These are phyloP conservation scores for Cantharis rustica DNA, from an alignment of 2,888 invertebrate species.

Conservation along the genomic window DNA sequence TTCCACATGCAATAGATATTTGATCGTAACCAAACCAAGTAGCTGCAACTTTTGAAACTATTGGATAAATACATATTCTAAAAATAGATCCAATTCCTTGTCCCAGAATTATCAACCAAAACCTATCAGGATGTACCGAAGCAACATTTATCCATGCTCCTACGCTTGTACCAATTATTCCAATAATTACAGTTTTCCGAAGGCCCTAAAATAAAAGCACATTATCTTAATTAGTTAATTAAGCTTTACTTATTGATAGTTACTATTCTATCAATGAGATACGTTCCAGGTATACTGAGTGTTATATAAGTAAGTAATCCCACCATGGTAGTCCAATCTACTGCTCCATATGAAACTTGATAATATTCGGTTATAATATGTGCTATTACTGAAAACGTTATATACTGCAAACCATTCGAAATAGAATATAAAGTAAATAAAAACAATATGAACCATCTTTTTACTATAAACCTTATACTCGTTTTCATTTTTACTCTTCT, in stretches of 20 bases:
- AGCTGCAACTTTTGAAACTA: background rate
- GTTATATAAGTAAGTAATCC: conserved; percentile 96
- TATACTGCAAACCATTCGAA: conserved; percentile 93
- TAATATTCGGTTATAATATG: conserved; percentile 80
- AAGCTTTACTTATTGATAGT: conserved; percentile 51
- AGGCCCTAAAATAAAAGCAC: background rate
- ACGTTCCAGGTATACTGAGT: conserved; percentile 93
- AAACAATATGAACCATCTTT: conserved; percentile 81
- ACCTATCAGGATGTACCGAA: background rate
- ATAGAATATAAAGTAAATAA: conserved; percentile 90
- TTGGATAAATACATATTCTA: background rate
- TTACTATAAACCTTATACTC: conserved; percentile 54
- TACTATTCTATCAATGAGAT: conserved; percentile 89
- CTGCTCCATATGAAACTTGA: conserved; percentile 68
- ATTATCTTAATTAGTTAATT: background rate
- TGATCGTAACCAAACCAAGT: background rate
- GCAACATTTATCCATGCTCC: background rate
- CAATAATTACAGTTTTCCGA: background rate
- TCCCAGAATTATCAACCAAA: background rate
- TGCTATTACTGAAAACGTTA: conserved; percentile 90
- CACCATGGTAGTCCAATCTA: conserved; percentile 96
- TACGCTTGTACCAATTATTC: background rate
- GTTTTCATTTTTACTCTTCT: background rate
- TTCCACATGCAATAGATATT: conserved; percentile 69
- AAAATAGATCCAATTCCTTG: background rate